Conservation (phyloP, 1,140 invertebrate species). For the Diuraphis noxia region DNA sequence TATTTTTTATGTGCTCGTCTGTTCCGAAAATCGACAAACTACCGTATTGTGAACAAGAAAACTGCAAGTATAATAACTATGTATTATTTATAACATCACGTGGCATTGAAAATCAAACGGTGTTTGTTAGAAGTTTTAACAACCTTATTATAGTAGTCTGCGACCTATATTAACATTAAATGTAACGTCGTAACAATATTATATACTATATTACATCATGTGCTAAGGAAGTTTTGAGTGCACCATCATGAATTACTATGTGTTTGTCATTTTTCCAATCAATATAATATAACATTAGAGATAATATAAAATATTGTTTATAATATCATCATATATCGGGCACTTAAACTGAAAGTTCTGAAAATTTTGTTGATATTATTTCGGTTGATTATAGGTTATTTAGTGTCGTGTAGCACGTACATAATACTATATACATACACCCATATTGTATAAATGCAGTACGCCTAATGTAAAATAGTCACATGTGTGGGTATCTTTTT, state of each 20-base stretch:
- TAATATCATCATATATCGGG: not conserved
- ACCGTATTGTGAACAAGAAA: not conserved
- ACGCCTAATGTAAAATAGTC: too few species aligned
- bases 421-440: not conserved
- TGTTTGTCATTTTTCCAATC: too few species aligned
- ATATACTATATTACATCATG: not conserved
- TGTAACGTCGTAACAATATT: too few species aligned
- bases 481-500: rapidly evolving
- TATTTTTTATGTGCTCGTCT: not conserved
- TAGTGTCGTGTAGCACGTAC: not conserved
- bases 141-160: not conserved
- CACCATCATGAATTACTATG: not conserved
- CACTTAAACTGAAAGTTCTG: not conserved
- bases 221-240: not conserved
- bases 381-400: not conserved
- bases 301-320: too few species aligned
- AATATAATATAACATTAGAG: not conserved
- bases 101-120: not conserved
- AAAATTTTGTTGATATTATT: not conserved
- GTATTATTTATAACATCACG: not conserved
- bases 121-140: not conserved
- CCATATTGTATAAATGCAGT: not conserved
- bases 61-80: too few species aligned
- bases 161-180: not conserved
- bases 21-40: not conserved